Base-by-base conservation (phyloP, 2,113 vertebrate species). In the Lepus americanus region DNA sequence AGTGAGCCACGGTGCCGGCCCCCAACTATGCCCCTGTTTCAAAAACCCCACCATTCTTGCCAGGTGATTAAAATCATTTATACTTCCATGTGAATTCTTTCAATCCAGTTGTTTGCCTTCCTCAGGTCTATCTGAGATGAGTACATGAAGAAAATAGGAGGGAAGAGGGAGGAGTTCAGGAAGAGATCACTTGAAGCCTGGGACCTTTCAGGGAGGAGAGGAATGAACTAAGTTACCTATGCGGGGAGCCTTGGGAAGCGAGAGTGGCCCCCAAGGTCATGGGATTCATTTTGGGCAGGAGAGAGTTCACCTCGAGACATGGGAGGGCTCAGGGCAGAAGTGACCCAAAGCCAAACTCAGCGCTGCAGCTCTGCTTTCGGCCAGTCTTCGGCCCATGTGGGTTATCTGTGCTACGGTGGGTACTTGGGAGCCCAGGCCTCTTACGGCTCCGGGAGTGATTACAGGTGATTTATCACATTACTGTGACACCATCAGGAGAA, bases 391-490 rank as follows among this genome's bases (percentile, higher is more conserved):
- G 39, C 9, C 64, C 19, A 25, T n/a, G n/a, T 29, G 0, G 23
- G 17, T 61, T 69, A 85, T 89, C 74, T 83, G 8, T 67, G n/a
- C 90, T 59, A 91, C 73, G 69, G 76, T 12, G n/a, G 69, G 64
- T 74, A 61, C 84, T 64, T 92, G 76, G 79, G 44, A 95, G 53
- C 31, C 66, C 82, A 55, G 73, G 66, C 29, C 67, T 85, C 36
- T 72, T 63, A 89, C 51, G 51, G 61, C 64, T 76, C 92, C 67
- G 44, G 61, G 95, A 83, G 74, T 84, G 80, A 95, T 89, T 83
- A 83, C 4, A 93, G 61, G 92, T 93, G 92, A 96, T 94, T 77
- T 72, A 96, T 76, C 39, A 23, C 22, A 67, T 90, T 77, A 69
- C 33, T 59, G 33, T 4, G n/a, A 39, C 77, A 73, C 81, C 81